Base-by-base conservation (phyloP, 2,797 vertebrate species). In the Hoplostethus atlanticus region DNA sequence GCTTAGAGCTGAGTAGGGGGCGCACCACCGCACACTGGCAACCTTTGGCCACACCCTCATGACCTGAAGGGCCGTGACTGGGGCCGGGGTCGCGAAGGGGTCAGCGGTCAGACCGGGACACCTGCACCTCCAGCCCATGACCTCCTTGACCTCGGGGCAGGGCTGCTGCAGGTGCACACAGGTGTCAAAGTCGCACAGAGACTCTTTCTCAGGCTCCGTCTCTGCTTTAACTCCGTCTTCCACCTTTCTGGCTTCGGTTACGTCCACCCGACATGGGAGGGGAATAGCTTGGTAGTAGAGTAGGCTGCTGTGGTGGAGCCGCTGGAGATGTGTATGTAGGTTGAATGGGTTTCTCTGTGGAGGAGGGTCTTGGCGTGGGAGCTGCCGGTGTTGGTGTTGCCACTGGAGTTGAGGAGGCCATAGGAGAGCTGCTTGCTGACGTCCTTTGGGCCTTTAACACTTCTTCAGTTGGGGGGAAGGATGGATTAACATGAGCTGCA, bases 181-280 rank as follows among this genome's bases (percentile, higher is more conserved):
- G 50, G 64, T 56, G 64, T 74, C 57, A 42, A 60, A 67, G 71
- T 67, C 64, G 40, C 71, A 74, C 55, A 42, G 40, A 13, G 57
- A 34, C 36, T 38, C 63, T 11, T 30, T 15, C 68, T 31, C 11
- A 8, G 15, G n/a, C n/a, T 15, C 62, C 51, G 15, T 2, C 8
- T 36, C 9, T 15, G 38, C 21, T 25, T 57, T 21, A 1, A 17
- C 48, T 13, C 8, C 16, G 21, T 21, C 21, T 21, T 21, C 21
- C 21, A 21, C 21, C 21, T 21, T 21, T 21, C 21, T 1, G 21
- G 21, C 21, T 12, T 16, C 30, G 15, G 53, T 21, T 38, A 4
- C n/a, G 6, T 44, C 50, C 17, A 16, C 21, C 21, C 13, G 3
- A 15, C 13, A 13, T 2, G 9, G 52, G 36, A 46, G 21, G 5